Conservation (phyloP, 2,113 vertebrate species). For the Cairina moschata region DNA sequence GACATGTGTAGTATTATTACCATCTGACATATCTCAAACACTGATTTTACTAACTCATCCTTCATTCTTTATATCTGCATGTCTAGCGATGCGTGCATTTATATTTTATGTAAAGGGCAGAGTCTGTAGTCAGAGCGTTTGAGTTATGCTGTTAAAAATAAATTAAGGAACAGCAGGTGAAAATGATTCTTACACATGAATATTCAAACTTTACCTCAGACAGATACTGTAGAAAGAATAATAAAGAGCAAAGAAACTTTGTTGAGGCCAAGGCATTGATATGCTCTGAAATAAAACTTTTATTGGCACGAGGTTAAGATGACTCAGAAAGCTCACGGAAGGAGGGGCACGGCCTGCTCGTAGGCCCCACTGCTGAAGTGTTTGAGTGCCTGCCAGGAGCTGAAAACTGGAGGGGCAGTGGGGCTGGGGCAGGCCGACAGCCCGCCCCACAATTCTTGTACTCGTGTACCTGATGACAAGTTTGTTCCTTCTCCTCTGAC, state of each 20-base stretch:
- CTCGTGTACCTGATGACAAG: too few species aligned
- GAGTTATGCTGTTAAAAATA: slow-evolving; percentile 59
- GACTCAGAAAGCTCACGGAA: background rate
- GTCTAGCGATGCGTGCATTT: slow-evolving; percentile 16
- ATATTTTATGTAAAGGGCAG: slow-evolving; percentile 50
- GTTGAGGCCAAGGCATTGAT: background rate
- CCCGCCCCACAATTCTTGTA: background rate
- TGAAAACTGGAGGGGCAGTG: background rate
- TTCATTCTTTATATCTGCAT: slow-evolving; percentile 20
- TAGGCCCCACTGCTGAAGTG: background rate
- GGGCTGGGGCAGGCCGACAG: background rate
- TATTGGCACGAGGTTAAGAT: background rate
- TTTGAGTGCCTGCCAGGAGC: background rate
- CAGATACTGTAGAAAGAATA: slow-evolving; percentile 2
- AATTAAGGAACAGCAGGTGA: slow-evolving; percentile 57
- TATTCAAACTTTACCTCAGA: slow-evolving; percentile 33
- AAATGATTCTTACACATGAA: slow-evolving; percentile 54
- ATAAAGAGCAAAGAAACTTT: slow-evolving; percentile 19
- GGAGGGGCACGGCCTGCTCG: background rate
- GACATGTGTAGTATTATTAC: background rate
- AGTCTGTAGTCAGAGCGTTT: slow-evolving; percentile 35
- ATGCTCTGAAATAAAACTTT: background rate
- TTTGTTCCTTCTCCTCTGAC: background rate
- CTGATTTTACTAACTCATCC: slow-evolving; percentile 7
- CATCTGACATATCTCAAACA: background rate